Conservation (phyloP, 2,113 vertebrate genomes). For the Pelecanoides urinatrix region DNA sequence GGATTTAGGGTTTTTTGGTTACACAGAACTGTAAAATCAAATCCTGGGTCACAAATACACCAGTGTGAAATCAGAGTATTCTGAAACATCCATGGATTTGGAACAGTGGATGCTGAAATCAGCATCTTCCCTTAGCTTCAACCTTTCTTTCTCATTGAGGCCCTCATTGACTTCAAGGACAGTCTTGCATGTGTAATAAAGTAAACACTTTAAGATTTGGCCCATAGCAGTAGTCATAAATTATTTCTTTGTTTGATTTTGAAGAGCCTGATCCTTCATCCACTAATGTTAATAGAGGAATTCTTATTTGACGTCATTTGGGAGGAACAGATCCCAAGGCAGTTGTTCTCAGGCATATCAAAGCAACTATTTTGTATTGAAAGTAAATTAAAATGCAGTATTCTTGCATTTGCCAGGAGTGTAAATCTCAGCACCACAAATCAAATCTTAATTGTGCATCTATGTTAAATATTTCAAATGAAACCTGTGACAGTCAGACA, state of each 20-base stretch:
- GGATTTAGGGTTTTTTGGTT: background rate
- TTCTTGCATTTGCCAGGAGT: constrained; percentile 3
- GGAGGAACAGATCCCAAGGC: constrained; percentile 33
- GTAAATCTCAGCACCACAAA: constrained; percentile 43
- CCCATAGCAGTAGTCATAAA: constrained; percentile 25
- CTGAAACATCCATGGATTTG: background rate
- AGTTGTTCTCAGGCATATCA: constrained; percentile 28
- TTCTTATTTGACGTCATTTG: background rate
- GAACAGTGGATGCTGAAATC: background rate
- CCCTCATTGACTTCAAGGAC: background rate
- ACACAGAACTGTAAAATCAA: background rate
- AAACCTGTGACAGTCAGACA: background rate
- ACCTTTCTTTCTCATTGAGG: background rate
- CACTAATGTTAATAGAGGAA: background rate
- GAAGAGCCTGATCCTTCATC: constrained; percentile 11
- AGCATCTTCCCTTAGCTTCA: background rate
- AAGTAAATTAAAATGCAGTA: constrained; percentile 36
- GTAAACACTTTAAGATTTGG: background rate
- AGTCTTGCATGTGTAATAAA: background rate
- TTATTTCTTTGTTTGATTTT: constrained; percentile 22
- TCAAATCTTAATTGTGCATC: constrained; percentile 19
- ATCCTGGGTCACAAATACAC: background rate
- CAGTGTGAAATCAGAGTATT: background rate
- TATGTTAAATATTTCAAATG: background rate
- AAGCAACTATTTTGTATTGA: constrained; percentile 48